phyloP scores from a whole-genome alignment of 2,797 vertebrate genomes.

The Protonibea diacanthus region DNA sequence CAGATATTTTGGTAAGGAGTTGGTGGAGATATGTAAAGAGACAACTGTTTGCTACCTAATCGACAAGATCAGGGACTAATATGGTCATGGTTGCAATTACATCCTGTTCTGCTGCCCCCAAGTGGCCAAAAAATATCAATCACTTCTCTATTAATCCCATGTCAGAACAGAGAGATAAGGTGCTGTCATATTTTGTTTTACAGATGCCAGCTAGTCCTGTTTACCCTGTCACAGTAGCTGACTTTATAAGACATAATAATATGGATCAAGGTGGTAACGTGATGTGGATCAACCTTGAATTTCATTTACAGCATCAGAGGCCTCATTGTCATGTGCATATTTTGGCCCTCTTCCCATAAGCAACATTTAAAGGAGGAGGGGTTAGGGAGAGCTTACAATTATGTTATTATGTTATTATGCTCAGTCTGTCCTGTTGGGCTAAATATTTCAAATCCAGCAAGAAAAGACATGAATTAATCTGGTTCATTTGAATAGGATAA shows the following conservation, averaged over 20 bases:
- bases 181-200: conserved; percentile 15
- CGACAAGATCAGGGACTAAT: not conserved
- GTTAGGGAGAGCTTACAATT: conserved; percentile 63
- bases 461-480: conserved; percentile 74
- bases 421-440: conserved; percentile 68
- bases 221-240: conserved; percentile 17
- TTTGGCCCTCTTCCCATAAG: conserved; percentile 18
- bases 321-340: conserved; percentile 38
- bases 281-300: conserved; percentile 42
- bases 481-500: conserved; percentile 73
- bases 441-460: conserved; percentile 74
- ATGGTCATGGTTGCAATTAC: conserved; percentile 4
- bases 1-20: not conserved
- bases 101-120: not conserved
- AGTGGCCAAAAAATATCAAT: conserved; percentile 5
- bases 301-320: conserved; percentile 34
- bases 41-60: conserved; percentile 2
- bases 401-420: conserved; percentile 65
- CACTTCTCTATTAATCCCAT: conserved; percentile 21
- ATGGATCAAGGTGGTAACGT: conserved; percentile 29
- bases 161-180: conserved; percentile 18
- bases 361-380: conserved; percentile 44
- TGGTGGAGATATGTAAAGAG: conserved; percentile 13
- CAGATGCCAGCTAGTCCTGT: conserved; percentile 17
- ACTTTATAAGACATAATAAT: conserved; percentile 25